Base-by-base conservation (phyloP, 2,113 vertebrate species). In the Thomomys bottae region DNA sequence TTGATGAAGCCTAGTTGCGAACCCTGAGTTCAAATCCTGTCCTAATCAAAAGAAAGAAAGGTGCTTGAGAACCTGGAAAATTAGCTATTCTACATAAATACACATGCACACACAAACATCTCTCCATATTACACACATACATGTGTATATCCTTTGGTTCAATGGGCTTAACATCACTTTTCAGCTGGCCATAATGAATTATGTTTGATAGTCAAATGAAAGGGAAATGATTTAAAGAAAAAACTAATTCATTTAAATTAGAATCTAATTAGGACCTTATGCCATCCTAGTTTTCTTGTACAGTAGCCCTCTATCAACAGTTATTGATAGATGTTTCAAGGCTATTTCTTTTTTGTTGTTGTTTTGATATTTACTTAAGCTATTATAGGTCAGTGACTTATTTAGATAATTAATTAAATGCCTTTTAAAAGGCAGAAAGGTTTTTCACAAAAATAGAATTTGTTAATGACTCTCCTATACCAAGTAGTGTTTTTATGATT, bases 401-500 rank as follows among this genome's bases (percentile, higher is more conserved):
- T 40, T 82, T 10, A 81, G 63, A 76, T 57, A 34, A 67, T 54
- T 84, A 59, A 70, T 28, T n/a, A 36, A 59, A 49, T 71, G 24
- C 10, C 9, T 24, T 38, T 57, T 38, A 70, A 36, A 54, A 14
- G 30, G 20, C 30, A 84, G 70, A 26, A 24, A 66, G 26, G 4
- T 70, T 64, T 54, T 54, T 54, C 30, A 57, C 34, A 61, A 71
- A 92, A 93, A 77, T 88, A 21, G 77, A 28, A 78, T 88, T 82
- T 67, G 2, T 24, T 15, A 67, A 28, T 54, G 49, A 54, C 18
- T 54, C 3, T 54, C 17, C 14, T 59, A 78, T 40, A 71, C 11
- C 42, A 92, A 90, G 28, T 1, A 79, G 4, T 9, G 4, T 34
- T 84, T 38, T 30, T 45, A 66, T 40, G 20, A 0, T 84, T 0